Evolutionary conservation across 2,888 invertebrate species (phyloP).

Genomic region (Campoplex capitator): DNA sequence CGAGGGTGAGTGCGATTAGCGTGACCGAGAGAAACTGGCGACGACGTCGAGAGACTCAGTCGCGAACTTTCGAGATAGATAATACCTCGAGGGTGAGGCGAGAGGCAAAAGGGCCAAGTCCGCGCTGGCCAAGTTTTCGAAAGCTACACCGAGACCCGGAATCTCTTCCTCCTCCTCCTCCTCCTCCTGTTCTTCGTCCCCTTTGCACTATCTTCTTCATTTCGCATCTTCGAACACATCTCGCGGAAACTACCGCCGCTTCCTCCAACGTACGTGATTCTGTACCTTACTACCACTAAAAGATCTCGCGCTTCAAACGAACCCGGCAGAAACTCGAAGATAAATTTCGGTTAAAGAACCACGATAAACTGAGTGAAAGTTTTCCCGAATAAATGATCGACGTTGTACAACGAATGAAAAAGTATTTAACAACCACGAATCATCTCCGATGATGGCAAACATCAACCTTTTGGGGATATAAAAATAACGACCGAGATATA

Average conservation of each 20-base stretch:
- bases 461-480: too few species aligned
- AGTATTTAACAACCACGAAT: background rate
- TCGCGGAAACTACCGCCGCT: slow-evolving; percentile 15
- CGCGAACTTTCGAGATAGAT: slow-evolving; percentile 79
- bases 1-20: slow-evolving; percentile 78
- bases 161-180: slow-evolving; percentile 19
- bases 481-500: too few species aligned
- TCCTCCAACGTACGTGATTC: slow-evolving; percentile 30
- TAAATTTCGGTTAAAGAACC: slow-evolving; percentile 31
- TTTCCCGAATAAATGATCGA: slow-evolving; percentile 5
- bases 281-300: slow-evolving; percentile 20
- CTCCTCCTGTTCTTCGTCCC: background rate
- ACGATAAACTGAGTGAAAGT: slow-evolving; percentile 20
- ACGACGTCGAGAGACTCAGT: slow-evolving; percentile 64
- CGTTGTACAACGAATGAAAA: background rate
- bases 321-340: slow-evolving; percentile 25
- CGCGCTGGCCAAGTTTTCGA: slow-evolving; percentile 64
- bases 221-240: slow-evolving; percentile 31
- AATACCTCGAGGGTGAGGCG: slow-evolving; percentile 76
- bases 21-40: slow-evolving; percentile 73
- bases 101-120: slow-evolving; percentile 68
- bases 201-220: slow-evolving; percentile 40
- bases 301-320: slow-evolving; percentile 19
- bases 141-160: slow-evolving; percentile 48
- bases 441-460: background rate